Base-by-base conservation (phyloP, 35 echinoderm and acorn worm genomes). In the Apostichopus californicus region DNA sequence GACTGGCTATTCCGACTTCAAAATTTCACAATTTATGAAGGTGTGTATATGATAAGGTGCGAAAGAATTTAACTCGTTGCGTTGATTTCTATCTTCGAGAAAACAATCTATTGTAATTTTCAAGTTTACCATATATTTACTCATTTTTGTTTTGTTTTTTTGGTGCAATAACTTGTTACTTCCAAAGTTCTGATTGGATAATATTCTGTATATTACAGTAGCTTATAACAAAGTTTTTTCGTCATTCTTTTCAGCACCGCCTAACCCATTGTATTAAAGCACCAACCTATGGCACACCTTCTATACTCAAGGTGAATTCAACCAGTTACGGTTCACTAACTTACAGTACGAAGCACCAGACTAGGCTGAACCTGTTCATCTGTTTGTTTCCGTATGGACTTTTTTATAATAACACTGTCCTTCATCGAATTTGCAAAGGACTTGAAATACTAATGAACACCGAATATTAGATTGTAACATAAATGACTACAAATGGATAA, bases 221-320 rank as follows among this genome's bases (percentile, higher is more conserved):
- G 81, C 81, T 85, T 85, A 85, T 85, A 85, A 85, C 81, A 85
- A 58, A 59, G 58, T 85, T 59, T n/a, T 22, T 22, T 85, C 55
- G 55, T 85, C 18, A 56, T 10, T 17, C 21, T 85, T 9, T 85
- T 58, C 57, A 59, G 10, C 63, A 21, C n/a, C 81, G 10, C 57
- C 12, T 11, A 17, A 7, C 55, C 22, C 15, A 85, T 85, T 85
- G 81, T 85, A 55, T 85, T 85, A 25, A 57, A 55, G 54, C 55
- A 85, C 2, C 13, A 5, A 85, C 15, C 81, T 85, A 55, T 85
- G 81, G 81, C 81, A 85, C 81, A 24, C 81, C 81, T 85, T 85
- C 81, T 22, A 85, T 5, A 24, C 17, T 85, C 81, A 58, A 85
- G 81, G 81, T 85, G 17, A 68, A 68, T 46, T 68, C 64, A 68